Conservation (phyloP, 1,140 invertebrate genomes). For the Glomeris maerens region DNA sequence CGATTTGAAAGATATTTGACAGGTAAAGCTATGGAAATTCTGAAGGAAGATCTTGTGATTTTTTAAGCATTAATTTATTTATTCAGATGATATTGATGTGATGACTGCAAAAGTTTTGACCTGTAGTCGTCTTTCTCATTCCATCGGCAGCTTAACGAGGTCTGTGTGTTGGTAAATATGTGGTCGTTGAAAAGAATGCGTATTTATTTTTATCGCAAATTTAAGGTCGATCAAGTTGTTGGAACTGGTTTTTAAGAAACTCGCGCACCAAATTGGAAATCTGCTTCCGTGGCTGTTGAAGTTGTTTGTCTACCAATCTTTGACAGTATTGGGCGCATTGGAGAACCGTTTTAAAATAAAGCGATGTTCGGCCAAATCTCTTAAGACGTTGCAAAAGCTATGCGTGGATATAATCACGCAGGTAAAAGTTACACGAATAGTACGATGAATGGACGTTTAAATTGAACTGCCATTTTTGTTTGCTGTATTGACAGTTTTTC, state of each 20-base stretch:
- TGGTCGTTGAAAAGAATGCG: too few relatives aligned
- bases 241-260: constrained; percentile 65
- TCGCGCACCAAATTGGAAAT: constrained; percentile 54
- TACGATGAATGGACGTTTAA: constrained; percentile 10
- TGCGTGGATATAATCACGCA: constrained; percentile 25
- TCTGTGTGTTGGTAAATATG: too few relatives aligned
- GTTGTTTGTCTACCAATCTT: constrained; percentile 52
- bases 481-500: constrained; percentile 48
- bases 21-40: not conserved
- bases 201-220: too few relatives aligned
- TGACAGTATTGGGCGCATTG: constrained; percentile 45
- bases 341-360: constrained; percentile 24
- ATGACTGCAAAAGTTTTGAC: too few relatives aligned
- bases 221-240: constrained; percentile 54
- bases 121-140: too few relatives aligned
- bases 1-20: too few relatives aligned
- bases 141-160: too few relatives aligned
- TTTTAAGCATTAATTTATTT: too few relatives aligned
- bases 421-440: constrained; percentile 19
- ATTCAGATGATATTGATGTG: too few relatives aligned
- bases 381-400: constrained; percentile 45
- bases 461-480: not conserved
- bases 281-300: constrained; percentile 54
- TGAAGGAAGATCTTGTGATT: too few relatives aligned
- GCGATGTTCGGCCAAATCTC: constrained; percentile 29